Evolutionary conservation across 2,888 invertebrate species (phyloP), one percentile per base, ranked within the genome.

Genomic region (Rhamphomyia laevipes): DNA sequence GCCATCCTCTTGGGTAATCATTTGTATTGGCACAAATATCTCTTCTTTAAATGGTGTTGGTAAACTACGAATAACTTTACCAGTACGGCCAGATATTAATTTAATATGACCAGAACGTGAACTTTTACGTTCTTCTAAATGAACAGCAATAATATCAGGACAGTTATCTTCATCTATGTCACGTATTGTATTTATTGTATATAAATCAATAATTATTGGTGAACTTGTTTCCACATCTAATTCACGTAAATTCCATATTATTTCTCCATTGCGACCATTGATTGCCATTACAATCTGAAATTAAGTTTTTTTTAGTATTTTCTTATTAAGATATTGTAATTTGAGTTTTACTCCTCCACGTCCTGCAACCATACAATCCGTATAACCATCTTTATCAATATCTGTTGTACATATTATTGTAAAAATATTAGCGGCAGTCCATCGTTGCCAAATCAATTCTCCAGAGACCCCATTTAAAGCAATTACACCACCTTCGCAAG

Each of bases 401-500:
- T 89, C 88, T 15, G 74, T 71, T 16, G 76, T 75, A 64, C 89
- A 89, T 58, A 84, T 81, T 27, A 88, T 61, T 1, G 80, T 80
- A 64, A 82, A 86, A 16, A 88, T 76, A 55, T 84, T 81, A 57
- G 85, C 82, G 35, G 77, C 73, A 7, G 81, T 74, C 79, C 85
- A 86, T 55, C 78, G 77, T 38, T 78, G 77, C 88, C 88, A 89
- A 13, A 87, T 59, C n/a, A 78, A 75, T 31, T 74, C 70, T 2
- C 89, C 89, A 38, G 75, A 80, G 21, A 61, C 64, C 1, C 88
- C 89, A 64, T 87, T 80, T n/a, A 88, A 62, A 0, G 85, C 86
- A 55, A 86, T 68, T 11, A 86, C 73, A 9, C 88, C 87, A 5
- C 87, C 88, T 54, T 81, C 76, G 63, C 88, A 89, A 47, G 76